Evolutionary conservation across 2,888 invertebrate species (phyloP).

Genomic region (Polyommatus iphigenia): DNA sequence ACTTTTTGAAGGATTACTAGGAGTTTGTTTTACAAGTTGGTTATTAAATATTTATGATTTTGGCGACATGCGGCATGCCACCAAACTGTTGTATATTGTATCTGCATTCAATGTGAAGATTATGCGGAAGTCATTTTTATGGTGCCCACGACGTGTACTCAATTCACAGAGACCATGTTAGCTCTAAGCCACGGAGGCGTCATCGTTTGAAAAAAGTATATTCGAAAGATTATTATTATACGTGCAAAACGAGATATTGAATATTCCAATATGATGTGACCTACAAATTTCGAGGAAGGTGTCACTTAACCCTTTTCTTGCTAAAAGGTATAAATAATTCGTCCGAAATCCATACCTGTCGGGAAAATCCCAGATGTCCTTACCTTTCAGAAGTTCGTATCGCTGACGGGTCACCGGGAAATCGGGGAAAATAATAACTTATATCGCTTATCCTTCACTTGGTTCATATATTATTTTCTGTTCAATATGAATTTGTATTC

Average conservation of each 20-base stretch:
- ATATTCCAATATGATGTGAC: conserved; percentile 10
- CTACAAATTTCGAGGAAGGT: conserved; percentile 19
- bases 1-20: no score
- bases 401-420: conserved; percentile 19
- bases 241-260: neutral
- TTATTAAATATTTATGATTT: no score
- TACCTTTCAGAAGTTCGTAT: conserved; percentile 26
- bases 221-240: neutral
- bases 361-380: conserved; percentile 15
- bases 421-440: conserved; percentile 28
- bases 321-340: conserved; percentile 27
- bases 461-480: neutral
- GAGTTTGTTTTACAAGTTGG: no score
- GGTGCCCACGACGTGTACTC: no score
- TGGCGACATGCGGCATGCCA: no score
- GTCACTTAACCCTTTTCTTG: conserved; percentile 22
- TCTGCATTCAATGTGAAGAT: no score
- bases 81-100: no score
- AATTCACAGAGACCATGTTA: no score
- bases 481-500: neutral
- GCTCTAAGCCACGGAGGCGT: neutral
- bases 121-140: no score
- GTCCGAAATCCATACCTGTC: conserved; percentile 26
- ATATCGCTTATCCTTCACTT: conserved; percentile 6
- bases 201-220: neutral